These are phyloP conservation scores for Dryas iulia DNA, from an alignment of 1,140 invertebrate species.

Conservation along the genomic window DNA sequence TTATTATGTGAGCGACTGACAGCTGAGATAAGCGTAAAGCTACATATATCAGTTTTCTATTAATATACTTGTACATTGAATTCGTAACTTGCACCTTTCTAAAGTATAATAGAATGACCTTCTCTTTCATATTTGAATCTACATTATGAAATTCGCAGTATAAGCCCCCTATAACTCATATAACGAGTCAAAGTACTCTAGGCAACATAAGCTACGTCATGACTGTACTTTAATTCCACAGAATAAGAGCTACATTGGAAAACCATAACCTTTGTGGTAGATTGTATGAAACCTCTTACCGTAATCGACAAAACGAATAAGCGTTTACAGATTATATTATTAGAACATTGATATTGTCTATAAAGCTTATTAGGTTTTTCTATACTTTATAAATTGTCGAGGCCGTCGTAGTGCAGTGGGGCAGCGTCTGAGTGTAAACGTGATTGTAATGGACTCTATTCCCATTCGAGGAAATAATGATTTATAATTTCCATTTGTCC, in stretches of 20 bases:
- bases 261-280: not conserved
- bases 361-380: not conserved
- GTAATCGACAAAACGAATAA: not conserved
- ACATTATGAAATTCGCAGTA: not conserved
- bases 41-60: not conserved
- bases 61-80: not conserved
- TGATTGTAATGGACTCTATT: too few species aligned
- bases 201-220: not conserved
- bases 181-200: not conserved
- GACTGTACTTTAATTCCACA: too few species aligned
- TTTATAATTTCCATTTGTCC: too few species aligned
- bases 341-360: not conserved
- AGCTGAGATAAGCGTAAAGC: too few species aligned
- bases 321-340: not conserved
- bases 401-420: too few species aligned
- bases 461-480: too few species aligned
- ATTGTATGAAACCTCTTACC: not conserved
- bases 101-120: not conserved
- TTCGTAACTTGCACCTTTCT: not conserved
- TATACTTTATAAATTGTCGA: not conserved
- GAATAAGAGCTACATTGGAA: too few species aligned
- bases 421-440: too few species aligned
- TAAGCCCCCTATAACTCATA: not conserved
- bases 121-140: not conserved
- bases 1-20: too few species aligned